Evolutionary conservation across 2,888 invertebrate genomes (phyloP).

Genomic region (Trissolcus japonicus): DNA sequence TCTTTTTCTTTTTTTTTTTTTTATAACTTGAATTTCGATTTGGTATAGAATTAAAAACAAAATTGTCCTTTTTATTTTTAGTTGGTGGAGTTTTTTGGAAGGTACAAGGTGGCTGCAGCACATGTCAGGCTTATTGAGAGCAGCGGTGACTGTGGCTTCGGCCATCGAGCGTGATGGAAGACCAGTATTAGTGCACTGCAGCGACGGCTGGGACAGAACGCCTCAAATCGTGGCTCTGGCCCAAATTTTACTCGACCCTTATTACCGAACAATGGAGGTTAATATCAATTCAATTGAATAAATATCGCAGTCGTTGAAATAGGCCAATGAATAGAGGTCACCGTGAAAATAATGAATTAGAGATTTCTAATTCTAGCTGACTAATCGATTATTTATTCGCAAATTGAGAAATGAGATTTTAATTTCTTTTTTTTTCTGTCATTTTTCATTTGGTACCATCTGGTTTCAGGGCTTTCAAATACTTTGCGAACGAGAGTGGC

Average conservation of each 20-base stretch:
- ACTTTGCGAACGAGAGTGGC: conserved; percentile 96
- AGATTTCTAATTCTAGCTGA: neutral
- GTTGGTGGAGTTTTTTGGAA: conserved; percentile 93
- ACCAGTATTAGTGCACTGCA: conserved; percentile 97
- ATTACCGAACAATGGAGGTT: conserved; percentile 93
- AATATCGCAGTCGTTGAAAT: no score
- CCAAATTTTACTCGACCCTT: conserved; percentile 94
- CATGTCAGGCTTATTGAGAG: conserved; percentile 89
- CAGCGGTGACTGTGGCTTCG: conserved; percentile 87
- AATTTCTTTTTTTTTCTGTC: neutral
- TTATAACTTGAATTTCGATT: neutral
- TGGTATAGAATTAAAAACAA: no score
- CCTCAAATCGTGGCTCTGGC: conserved; percentile 97
- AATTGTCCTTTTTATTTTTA: conserved; percentile 70
- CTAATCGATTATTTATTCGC: neutral
- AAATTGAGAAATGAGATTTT: neutral
- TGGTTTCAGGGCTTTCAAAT: conserved; percentile 91
- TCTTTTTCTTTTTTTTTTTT: no score
- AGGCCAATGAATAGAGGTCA: no score
- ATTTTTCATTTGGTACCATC: neutral
- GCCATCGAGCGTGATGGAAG: conserved; percentile 88
- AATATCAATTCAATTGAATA: neutral
- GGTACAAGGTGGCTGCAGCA: conserved; percentile 94
- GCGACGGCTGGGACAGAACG: conserved; percentile 99
- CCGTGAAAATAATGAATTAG: no score